Percentiles rank a stretch among this genome's conserved stretches.
phyloP scores from a whole-genome alignment of 2,888 invertebrate genomes.

The Hydriomena furcata region DNA sequence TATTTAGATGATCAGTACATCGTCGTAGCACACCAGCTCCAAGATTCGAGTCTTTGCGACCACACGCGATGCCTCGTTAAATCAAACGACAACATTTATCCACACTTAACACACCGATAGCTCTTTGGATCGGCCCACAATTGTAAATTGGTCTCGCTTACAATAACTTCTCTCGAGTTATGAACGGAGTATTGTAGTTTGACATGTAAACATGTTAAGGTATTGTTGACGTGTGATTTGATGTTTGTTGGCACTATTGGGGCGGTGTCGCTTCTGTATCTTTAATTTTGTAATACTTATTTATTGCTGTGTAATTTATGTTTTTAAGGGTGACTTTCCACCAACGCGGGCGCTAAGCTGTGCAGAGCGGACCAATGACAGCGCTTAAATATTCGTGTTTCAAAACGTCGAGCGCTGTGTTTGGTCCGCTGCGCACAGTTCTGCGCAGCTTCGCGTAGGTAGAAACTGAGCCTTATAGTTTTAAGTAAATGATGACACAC shows the following conservation, averaged over 20 bases:
- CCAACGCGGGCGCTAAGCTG: no score
- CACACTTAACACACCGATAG: constrained; percentile 42
- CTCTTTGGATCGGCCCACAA: constrained; percentile 37
- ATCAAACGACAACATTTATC: constrained; percentile 69
- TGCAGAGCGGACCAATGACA: no score
- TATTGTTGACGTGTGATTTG: constrained; percentile 21
- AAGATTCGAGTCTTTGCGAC: constrained; percentile 41
- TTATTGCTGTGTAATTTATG: no score
- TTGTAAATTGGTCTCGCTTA: constrained; percentile 35
- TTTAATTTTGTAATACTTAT: constrained; percentile 2
- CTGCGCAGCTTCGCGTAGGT: no score
- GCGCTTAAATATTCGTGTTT: no score
- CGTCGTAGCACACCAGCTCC: not conserved
- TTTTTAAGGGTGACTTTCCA: no score
- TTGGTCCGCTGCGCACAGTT: no score
- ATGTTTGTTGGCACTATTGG: constrained; percentile 9
- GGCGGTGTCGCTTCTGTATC: constrained; percentile 25
- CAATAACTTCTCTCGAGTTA: constrained; percentile 35
- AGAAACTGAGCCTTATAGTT: no score
- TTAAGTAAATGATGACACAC: no score
- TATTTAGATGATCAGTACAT: not conserved
- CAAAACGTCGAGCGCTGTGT: no score
- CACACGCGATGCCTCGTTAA: constrained; percentile 68
- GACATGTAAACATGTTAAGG: constrained; percentile 41
- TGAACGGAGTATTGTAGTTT: constrained; percentile 37